A percentile compares a stretch with the other conserved stretches of the same genome.
Conservation (phyloP, 2,797 vertebrate genomes). For the Knipowitschia caucasica region DNA sequence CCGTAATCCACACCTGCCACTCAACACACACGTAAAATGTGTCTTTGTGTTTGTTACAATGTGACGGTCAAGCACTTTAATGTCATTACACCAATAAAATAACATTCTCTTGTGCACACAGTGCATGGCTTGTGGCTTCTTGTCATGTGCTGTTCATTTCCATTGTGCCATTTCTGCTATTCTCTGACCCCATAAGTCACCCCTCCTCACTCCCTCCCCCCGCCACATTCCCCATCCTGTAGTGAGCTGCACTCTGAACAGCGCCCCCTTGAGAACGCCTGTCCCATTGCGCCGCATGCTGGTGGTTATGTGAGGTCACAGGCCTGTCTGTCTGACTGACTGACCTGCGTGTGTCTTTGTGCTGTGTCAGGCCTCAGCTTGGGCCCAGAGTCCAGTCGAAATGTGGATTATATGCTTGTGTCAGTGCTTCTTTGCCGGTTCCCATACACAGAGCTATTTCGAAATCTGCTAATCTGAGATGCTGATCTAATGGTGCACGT, state of each 20-base stretch:
- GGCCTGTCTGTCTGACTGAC: constrained; percentile 52
- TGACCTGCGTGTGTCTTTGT: constrained; percentile 46
- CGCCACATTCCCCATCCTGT: constrained; percentile 10
- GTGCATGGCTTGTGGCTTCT: constrained; percentile 14
- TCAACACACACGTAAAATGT: constrained; percentile 2
- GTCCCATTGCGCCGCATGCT: constrained; percentile 30
- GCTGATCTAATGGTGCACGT: constrained; percentile 14
- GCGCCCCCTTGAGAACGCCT: neutral
- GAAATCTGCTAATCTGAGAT: constrained; percentile 10
- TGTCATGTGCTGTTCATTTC: constrained; percentile 69
- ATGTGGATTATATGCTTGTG: constrained; percentile 15
- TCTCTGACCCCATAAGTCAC: constrained; percentile 15
- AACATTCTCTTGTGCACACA: constrained; percentile 25
- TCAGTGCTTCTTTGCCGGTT: constrained; percentile 1
- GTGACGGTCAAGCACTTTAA: constrained; percentile 54
- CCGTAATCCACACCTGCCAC: neutral
- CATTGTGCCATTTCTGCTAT: constrained; percentile 41
- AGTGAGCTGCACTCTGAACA: constrained; percentile 25
- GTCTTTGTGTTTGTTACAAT: constrained; percentile 24
- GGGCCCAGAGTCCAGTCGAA: constrained; percentile 6
- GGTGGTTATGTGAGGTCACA: constrained; percentile 38
- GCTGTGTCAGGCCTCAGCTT: constrained; percentile 42
- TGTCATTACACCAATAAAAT: constrained; percentile 33
- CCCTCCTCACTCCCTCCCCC: neutral
- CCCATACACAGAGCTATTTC: constrained; percentile 3